Evolutionary conservation across 2,797 vertebrate genomes (phyloP).

Genomic region (Paedocypris micromegethes): DNA sequence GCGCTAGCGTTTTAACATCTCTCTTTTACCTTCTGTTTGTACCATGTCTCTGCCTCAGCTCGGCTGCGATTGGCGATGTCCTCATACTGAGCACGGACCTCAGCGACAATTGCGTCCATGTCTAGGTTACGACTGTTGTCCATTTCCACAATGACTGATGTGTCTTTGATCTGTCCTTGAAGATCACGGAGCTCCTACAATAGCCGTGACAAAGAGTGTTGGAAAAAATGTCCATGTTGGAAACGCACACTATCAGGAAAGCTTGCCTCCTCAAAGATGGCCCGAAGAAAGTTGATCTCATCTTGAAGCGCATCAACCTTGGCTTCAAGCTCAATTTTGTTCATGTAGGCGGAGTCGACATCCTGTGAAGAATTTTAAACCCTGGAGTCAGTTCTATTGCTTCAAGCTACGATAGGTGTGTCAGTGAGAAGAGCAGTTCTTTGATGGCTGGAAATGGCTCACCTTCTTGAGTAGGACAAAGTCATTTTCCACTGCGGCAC

Average conservation of each 20-base stretch:
- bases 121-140: conserved; percentile 82
- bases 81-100: conserved; percentile 84
- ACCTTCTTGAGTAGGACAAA: conserved; percentile 97
- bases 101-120: conserved; percentile 78
- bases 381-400: too few species aligned
- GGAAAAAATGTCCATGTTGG: not conserved
- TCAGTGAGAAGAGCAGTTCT: too few species aligned
- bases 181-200: conserved; percentile 78
- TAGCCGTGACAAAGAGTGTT: conserved; percentile 1
- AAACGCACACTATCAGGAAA: not conserved
- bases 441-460: conserved; percentile 8
- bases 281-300: conserved; percentile 84
- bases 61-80: conserved; percentile 75
- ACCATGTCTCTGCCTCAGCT: conserved; percentile 79
- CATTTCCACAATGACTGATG: conserved; percentile 80
- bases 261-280: conserved; percentile 79
- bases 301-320: conserved; percentile 77
- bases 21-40: conserved; percentile 64
- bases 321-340: conserved; percentile 83
- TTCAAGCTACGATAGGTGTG: too few species aligned
- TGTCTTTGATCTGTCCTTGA: conserved; percentile 82
- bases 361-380: conserved; percentile 65
- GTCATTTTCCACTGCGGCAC: conserved; percentile 83
- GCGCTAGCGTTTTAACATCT: not conserved
- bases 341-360: conserved; percentile 82